Evolutionary conservation across 1,140 invertebrate genomes (phyloP).

Genomic region (Stenopsyche tienmushanensis): DNA sequence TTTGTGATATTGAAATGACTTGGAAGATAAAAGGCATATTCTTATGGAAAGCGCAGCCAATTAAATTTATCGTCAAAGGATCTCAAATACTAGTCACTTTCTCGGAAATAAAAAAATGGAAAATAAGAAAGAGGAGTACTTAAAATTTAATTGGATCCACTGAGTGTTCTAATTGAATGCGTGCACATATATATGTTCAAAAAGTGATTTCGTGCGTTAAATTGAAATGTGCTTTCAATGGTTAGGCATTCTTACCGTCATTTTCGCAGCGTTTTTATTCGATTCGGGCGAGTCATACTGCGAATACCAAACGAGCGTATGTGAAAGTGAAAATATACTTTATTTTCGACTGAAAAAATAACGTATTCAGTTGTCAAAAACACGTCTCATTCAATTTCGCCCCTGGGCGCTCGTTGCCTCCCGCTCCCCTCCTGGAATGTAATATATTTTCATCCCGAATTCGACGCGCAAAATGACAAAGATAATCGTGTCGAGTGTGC

Average conservation of each 20-base stretch:
- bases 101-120: neutral
- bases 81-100: neutral
- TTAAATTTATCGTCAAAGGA: neutral
- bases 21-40: too few relatives aligned
- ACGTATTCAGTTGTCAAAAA: slow-evolving; percentile 31
- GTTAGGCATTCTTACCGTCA: slow-evolving; percentile 5
- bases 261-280: slow-evolving; percentile 5
- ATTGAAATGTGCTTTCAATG: slow-evolving; percentile 23
- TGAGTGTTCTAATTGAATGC: slow-evolving; percentile 19
- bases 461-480: slow-evolving; percentile 8
- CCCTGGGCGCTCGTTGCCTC: neutral
- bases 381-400: slow-evolving; percentile 29
- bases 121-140: neutral
- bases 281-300: neutral
- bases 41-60: too few relatives aligned
- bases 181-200: slow-evolving; percentile 12
- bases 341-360: slow-evolving; percentile 7
- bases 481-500: slow-evolving; percentile 8
- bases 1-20: too few relatives aligned
- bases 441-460: slow-evolving; percentile 8
- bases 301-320: neutral
- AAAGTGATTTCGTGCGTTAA: slow-evolving; percentile 27
- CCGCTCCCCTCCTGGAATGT: neutral
- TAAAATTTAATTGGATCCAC: slow-evolving; percentile 21
- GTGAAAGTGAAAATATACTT: neutral